Conservation (phyloP, 2,888 invertebrate species). For the Eurois occulta region DNA sequence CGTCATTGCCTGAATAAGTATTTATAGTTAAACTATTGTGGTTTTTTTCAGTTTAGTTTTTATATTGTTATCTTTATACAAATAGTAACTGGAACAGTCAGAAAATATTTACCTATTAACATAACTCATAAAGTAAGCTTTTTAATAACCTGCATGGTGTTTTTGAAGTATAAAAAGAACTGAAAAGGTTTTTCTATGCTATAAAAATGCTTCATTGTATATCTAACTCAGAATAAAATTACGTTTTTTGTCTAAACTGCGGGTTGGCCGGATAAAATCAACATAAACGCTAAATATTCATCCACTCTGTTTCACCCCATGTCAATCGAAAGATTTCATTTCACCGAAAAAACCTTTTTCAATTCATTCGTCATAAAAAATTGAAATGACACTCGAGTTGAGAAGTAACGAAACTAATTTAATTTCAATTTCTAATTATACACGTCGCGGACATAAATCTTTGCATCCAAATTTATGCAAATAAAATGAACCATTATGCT, state of each 20-base stretch:
- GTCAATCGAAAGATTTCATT: slow-evolving; percentile 36
- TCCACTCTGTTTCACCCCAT: slow-evolving; percentile 44
- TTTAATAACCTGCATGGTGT: neutral
- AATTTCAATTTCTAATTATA: slow-evolving; percentile 77
- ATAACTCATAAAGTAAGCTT: neutral
- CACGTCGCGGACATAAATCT: slow-evolving; percentile 81
- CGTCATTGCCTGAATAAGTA: slow-evolving; percentile 23
- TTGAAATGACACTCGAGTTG: slow-evolving; percentile 59
- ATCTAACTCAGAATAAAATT: neutral
- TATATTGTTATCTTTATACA: neutral
- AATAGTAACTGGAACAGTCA: neutral
- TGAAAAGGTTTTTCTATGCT: neutral
- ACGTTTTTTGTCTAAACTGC: neutral
- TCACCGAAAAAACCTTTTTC: slow-evolving; percentile 42
- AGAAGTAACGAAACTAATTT: slow-evolving; percentile 67
- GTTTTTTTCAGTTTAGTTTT: neutral
- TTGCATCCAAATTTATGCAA: slow-evolving; percentile 86
- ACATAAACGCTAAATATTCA: slow-evolving; percentile 49
- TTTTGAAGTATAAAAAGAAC: neutral
- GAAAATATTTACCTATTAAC: neutral
- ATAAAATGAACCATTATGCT: slow-evolving; percentile 86
- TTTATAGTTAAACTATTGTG: slow-evolving; percentile 12
- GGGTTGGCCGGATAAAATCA: slow-evolving; percentile 21
- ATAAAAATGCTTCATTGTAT: neutral
- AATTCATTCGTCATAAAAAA: slow-evolving; percentile 58